Evolutionary conservation across 1,140 invertebrate genomes (phyloP).

Genomic region (Brachionus rubens): DNA sequence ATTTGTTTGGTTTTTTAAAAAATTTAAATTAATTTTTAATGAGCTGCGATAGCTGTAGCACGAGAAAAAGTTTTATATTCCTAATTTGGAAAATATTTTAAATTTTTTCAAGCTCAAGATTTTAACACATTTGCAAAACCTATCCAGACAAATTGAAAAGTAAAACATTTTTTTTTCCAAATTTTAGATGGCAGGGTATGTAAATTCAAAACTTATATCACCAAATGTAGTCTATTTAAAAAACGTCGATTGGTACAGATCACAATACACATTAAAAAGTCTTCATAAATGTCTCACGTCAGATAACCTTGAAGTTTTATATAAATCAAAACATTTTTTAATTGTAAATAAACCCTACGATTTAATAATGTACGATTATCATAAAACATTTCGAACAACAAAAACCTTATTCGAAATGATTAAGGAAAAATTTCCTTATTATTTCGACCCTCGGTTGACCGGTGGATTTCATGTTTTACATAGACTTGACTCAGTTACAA

Average conservation of each 20-base stretch:
- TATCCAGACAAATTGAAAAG: background rate
- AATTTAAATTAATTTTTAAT: too few relatives aligned
- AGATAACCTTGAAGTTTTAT: constrained; percentile 11
- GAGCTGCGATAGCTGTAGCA: too few relatives aligned
- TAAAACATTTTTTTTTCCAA: background rate
- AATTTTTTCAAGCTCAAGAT: too few relatives aligned
- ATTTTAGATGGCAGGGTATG: background rate
- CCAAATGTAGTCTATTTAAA: constrained; percentile 32
- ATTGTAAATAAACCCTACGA: constrained; percentile 42
- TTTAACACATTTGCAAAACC: too few relatives aligned
- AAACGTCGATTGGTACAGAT: constrained; percentile 33
- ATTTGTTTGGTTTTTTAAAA: too few relatives aligned
- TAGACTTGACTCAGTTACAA: constrained; percentile 27
- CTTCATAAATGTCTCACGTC: constrained; percentile 2
- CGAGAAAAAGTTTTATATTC: too few relatives aligned
- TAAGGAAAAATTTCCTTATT: constrained; percentile 44
- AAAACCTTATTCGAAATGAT: constrained; percentile 11
- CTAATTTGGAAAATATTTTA: too few relatives aligned
- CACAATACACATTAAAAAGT: constrained; percentile 22
- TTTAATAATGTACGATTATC: constrained; percentile 30
- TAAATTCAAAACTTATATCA: background rate
- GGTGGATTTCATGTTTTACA: constrained; percentile 44
- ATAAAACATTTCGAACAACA: background rate
- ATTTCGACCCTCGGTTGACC: constrained; percentile 32
- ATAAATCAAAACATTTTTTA: constrained; percentile 27